Base-by-base conservation (phyloP, 2,797 vertebrate species). In the Oryzias dopingdopingensis region DNA sequence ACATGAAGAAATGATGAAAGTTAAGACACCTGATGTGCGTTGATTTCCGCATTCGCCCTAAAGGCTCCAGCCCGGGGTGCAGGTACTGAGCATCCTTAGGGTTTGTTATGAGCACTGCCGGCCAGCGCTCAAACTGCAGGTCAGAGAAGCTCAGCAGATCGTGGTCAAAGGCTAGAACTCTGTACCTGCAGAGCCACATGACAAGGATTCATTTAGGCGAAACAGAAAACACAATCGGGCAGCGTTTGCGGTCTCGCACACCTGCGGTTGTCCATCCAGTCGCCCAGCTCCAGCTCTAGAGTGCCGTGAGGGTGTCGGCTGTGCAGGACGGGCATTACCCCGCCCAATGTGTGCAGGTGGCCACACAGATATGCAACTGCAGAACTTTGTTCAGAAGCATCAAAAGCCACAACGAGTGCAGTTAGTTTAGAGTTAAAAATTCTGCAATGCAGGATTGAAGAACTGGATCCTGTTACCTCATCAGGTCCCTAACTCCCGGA, bases 211-310 rank as follows among this genome's bases (percentile, higher is more conserved):
- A 40, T 13, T 32, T 14, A 43, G 6, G 24, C 12, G 4, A 2
- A 26, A 20, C 0, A 20, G 17, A 4, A 55, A 0, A 6, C 5
- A 4, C 6, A n/a, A 6, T 26, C 10, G 4, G 18, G 5, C 3
- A 6, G 5, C 22, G 43, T 37, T 5, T 2, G 1, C 13, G 2
- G 45, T 42, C 1, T 15, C 47, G 23, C 2, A 4, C 48, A 88
- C 90, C 89, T 96, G 80, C 97, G 94, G 8, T 94, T 97, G 54
- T 93, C 88, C 94, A 94, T 99, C 97, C 97, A 99, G 86, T 99
- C 97, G 44, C 94, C 97, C 59, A 99, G 6, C 85, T 99, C 97
- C 18, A 99, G 90, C 86, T 99, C 97, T 84, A 99, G 86, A 22
- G 96, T 94, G 52, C 97, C 96, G 0, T 92, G 85, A 17, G 56